A percentile compares a stretch with the other conserved stretches of the same genome.
Conservation (phyloP, 2,888 invertebrate genomes). For the Drosophila austrosaltans region DNA sequence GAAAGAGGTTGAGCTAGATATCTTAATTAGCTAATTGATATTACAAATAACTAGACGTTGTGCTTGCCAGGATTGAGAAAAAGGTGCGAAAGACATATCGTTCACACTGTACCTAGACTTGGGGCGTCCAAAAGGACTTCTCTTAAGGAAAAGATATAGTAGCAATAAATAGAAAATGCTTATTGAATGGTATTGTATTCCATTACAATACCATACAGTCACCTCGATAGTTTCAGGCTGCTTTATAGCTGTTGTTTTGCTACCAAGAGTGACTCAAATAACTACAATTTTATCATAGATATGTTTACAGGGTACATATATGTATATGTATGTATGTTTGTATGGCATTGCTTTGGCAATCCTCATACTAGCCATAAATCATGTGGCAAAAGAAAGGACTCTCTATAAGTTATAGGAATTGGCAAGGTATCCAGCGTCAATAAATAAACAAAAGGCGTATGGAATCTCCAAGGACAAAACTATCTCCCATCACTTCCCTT, state of each 20-base stretch:
- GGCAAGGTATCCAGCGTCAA: constrained; percentile 71
- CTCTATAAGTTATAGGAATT: constrained; percentile 72
- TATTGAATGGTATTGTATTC: no score
- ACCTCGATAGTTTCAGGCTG: no score
- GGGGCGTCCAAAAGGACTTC: no score
- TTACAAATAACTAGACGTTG: background rate
- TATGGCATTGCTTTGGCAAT: constrained; percentile 48
- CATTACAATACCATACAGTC: no score
- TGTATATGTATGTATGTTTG: background rate
- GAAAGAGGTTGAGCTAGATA: background rate
- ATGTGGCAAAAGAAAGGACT: constrained; percentile 44
- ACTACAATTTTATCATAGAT: background rate
- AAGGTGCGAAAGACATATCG: no score
- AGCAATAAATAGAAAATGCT: no score
- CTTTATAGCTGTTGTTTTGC: no score
- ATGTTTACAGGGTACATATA: background rate
- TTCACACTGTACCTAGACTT: no score
- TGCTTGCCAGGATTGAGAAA: no score
- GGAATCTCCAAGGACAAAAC: constrained; percentile 67
- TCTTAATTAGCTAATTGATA: constrained; percentile 55
- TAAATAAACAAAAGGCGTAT: constrained; percentile 74
- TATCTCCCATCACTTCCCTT: constrained; percentile 54
- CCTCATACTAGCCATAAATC: constrained; percentile 55
- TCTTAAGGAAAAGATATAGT: no score
- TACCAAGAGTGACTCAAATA: no score